phyloP scores from a whole-genome alignment of 1,140 invertebrate genomes.

The Rhagoletis pomonella region DNA sequence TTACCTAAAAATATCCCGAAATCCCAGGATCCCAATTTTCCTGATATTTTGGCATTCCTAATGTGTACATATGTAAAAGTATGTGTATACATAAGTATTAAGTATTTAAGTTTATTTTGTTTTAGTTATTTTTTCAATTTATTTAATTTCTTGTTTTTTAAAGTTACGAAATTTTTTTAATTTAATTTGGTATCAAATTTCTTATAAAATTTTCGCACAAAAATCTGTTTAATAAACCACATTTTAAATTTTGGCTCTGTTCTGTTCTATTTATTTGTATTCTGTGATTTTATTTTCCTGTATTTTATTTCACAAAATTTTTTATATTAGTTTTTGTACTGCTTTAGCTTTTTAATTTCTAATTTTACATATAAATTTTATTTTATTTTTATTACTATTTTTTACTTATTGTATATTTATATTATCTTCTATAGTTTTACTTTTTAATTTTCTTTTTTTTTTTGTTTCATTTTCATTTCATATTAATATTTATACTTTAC shows the following conservation, averaged over 20 bases:
- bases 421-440: not conserved
- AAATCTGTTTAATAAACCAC: too few relatives aligned
- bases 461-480: slow-evolving; percentile 18
- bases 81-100: too few relatives aligned
- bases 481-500: not conserved
- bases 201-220: too few relatives aligned
- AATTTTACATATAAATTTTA: not conserved
- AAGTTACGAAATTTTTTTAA: too few relatives aligned
- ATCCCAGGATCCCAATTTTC: too few relatives aligned
- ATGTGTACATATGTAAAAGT: too few relatives aligned
- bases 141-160: too few relatives aligned
- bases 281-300: not conserved
- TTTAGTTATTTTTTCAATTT: too few relatives aligned
- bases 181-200: too few relatives aligned
- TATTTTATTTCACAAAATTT: not conserved
- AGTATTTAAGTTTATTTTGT: too few relatives aligned
- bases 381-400: not conserved
- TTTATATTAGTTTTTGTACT: not conserved
- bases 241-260: not conserved
- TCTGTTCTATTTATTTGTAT: not conserved
- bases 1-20: too few relatives aligned
- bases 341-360: not conserved
- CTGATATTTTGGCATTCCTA: too few relatives aligned
- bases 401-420: not conserved
- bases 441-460: not conserved